Base-by-base conservation (phyloP, 2,797 vertebrate species). In the Calcarius lapponicus region DNA sequence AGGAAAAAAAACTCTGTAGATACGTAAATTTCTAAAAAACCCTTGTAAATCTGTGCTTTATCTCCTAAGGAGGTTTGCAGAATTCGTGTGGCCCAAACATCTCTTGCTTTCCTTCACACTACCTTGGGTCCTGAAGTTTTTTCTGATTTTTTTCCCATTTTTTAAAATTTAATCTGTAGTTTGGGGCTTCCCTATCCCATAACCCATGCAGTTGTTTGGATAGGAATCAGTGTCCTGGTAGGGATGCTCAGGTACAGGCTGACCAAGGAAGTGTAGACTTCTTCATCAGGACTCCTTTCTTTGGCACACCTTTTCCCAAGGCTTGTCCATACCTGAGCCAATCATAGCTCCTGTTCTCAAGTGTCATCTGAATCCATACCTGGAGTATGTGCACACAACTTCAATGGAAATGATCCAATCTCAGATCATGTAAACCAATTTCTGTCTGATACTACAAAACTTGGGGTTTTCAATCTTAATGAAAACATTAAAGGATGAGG, bases 1-100 rank as follows among this genome's bases (percentile, higher is more conserved):
- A 28, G 66, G 40, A 38, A 17, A 31, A 31, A 89, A 56, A 58
- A 21, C 9, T 42, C 8, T 65, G 7, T 57, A 70, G 60, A 26
- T 61, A 13, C 0, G 0, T 56, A 29, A 83, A 67, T 11, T 71
- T 89, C 7, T 21, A 15, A 58, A 75, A 29, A 14, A 21, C 7
- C 3, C 13, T n/a, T 1, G 0, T 54, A 54, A 57, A 62, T 51
- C 15, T 26, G 3, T 69, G 40, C 16, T 34, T 58, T 72, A 9
- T 75, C 72, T 84, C 45, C 51, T 36, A 26, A 50, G 32, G 32
- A 29, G 12, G 7, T 61, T 69, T 79, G n/a, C 62, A 82, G n/a
- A 64, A 56, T 34, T 84, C 10, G 17, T 50, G 61, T 86, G 19
- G 19, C 10, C 21, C 1, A 0, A 53, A 53, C 14, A 93, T 80